These are phyloP conservation scores for Apotomis betuletana DNA, from an alignment of 2,888 invertebrate genomes.

Conservation along the genomic window DNA sequence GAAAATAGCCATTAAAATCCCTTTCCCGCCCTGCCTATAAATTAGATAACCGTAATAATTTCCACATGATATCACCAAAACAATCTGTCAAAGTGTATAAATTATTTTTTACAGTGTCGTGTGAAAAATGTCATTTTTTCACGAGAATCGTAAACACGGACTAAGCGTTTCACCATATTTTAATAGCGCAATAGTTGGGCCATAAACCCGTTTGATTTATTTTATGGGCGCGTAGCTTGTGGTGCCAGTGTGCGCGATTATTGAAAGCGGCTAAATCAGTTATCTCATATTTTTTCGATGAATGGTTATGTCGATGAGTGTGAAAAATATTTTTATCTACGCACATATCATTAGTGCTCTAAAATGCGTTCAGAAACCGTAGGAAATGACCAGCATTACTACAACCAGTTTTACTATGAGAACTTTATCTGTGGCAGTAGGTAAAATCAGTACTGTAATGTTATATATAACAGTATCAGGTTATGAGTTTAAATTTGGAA, in stretches of 20 bases:
- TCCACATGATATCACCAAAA: conserved; percentile 7
- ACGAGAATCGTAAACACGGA: conserved; percentile 45
- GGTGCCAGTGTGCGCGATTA: conserved; percentile 53
- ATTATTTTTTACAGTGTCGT: conserved; percentile 27
- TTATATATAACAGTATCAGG: no score
- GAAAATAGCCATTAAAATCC: not conserved
- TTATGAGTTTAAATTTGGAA: no score
- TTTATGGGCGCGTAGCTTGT: conserved; percentile 66
- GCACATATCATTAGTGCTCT: no score
- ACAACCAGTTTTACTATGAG: no score
- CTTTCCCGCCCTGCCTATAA: not conserved
- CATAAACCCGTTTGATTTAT: conserved; percentile 80
- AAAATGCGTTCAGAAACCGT: no score
- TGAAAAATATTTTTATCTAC: no score
- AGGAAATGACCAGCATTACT: no score
- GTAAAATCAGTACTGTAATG: no score
- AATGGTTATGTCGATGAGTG: no score
- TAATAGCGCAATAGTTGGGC: conserved; percentile 75
- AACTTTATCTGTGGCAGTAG: no score
- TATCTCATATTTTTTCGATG: no score
- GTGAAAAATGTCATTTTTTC: conserved; percentile 52
- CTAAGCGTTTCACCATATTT: conserved; percentile 78
- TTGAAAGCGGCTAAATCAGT: not conserved
- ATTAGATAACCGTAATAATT: conserved; percentile 10
- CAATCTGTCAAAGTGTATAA: conserved; percentile 26